phyloP scores from a whole-genome alignment of 23 tunicate genomes.

The Styela clava region DNA sequence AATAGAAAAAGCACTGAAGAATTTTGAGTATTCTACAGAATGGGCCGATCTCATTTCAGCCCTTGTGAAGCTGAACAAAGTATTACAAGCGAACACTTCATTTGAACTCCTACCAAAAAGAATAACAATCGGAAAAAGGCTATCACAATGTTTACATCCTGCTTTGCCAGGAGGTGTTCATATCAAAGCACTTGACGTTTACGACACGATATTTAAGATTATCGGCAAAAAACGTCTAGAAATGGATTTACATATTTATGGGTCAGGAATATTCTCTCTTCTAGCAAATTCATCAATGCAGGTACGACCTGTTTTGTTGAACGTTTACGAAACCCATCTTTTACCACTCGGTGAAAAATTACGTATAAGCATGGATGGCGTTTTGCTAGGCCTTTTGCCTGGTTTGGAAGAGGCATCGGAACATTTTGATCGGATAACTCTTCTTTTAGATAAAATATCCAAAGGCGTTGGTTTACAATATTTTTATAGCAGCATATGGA shows the following conservation, averaged over 20 bases:
- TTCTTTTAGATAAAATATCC: conserved; percentile 45
- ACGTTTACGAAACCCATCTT: conserved; percentile 69
- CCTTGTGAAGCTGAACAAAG: conserved; percentile 87
- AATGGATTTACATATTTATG: conserved; percentile 59
- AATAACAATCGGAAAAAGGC: conserved; percentile 74
- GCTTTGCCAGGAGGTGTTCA: conserved; percentile 96
- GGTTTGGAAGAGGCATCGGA: conserved; percentile 92
- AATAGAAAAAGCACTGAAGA: conserved; percentile 69
- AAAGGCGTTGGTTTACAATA: conserved; percentile 38
- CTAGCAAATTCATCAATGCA: conserved; percentile 79
- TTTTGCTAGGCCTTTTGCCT: conserved; percentile 72
- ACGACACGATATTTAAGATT: conserved; percentile 74
- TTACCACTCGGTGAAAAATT: conserved; percentile 51
- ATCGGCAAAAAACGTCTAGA: conserved; percentile 41
- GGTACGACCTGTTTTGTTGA: conserved; percentile 71
- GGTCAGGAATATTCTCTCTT: conserved; percentile 81
- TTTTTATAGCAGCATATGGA: conserved; percentile 72
- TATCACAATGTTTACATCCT: conserved; percentile 94
- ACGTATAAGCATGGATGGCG: conserved; percentile 57
- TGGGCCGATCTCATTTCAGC: conserved; percentile 98
- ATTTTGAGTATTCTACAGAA: conserved; percentile 93
- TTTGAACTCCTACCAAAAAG: conserved; percentile 66
- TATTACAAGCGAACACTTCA: conserved; percentile 60
- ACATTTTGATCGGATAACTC: conserved; percentile 54
- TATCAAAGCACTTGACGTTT: conserved; percentile 82